These are phyloP conservation scores for Cephus rjabovi DNA, from an alignment of 2,888 invertebrate genomes.

Conservation along the genomic window DNA sequence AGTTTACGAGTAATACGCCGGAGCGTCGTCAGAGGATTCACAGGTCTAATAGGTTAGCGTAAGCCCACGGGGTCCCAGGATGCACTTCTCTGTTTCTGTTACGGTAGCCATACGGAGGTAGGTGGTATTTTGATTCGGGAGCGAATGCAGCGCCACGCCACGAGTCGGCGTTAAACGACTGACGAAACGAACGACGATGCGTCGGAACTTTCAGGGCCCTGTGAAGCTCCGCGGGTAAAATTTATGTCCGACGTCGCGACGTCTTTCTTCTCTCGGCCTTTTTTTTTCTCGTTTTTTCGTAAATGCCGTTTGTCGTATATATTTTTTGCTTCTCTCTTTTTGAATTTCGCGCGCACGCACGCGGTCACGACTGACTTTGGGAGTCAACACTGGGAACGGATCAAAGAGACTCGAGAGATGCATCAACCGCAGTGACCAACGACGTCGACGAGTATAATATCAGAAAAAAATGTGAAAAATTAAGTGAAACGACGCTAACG, in stretches of 20 bases:
- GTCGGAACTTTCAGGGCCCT: slow-evolving; percentile 14
- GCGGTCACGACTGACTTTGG: not conserved
- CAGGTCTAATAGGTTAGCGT: not conserved
- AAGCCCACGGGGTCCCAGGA: not conserved
- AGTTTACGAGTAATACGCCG: not conserved
- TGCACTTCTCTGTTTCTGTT: not conserved
- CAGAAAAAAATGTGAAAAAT: not conserved
- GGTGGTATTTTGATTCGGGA: slow-evolving; percentile 57
- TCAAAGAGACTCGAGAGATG: not conserved
- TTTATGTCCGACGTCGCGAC: slow-evolving; percentile 27
- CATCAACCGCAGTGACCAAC: not conserved
- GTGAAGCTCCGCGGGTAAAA: slow-evolving; percentile 17
- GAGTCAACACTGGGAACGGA: not conserved
- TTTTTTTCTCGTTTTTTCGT: not conserved
- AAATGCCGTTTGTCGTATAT: not conserved
- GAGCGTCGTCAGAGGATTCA: not conserved
- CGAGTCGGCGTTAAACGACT: slow-evolving; percentile 57
- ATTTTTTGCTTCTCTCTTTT: not conserved
- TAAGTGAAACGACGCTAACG: not conserved
- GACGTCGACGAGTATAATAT: not conserved
- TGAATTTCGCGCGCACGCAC: not conserved
- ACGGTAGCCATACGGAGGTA: not conserved
- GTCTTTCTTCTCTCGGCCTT: not conserved
- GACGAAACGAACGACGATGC: slow-evolving; percentile 58
- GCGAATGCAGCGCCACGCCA: slow-evolving; percentile 46